These are phyloP conservation scores for Microcaecilia unicolor DNA, from an alignment of 2,797 vertebrate genomes.

Conservation along the genomic window DNA sequence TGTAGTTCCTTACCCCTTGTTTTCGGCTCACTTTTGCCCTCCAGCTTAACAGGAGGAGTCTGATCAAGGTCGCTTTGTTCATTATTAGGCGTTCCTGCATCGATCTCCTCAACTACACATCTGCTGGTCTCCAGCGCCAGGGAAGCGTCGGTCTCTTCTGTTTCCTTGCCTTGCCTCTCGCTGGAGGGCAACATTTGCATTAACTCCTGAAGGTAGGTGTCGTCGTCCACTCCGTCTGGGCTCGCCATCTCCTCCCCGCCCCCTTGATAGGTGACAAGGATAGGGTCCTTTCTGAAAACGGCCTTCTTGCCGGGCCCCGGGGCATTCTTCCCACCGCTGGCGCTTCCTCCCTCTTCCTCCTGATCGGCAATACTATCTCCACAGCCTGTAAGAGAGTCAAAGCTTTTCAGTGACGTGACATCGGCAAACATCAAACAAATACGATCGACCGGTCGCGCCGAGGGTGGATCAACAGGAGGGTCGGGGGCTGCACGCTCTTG, in stretches of 20 bases:
- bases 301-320: conserved; percentile 58
- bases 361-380: conserved; percentile 96
- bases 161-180: conserved; percentile 36
- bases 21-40: conserved; percentile 51
- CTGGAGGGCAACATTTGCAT: conserved; percentile 90
- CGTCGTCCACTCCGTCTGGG: conserved; percentile 86
- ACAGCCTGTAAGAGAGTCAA: conserved; percentile 97
- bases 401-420: conserved; percentile 98
- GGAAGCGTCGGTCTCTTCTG: conserved; percentile 15
- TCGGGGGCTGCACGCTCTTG: conserved; percentile 66
- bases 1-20: conserved; percentile 64
- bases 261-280: conserved; percentile 89
- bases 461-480: conserved; percentile 75
- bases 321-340: conserved; percentile 51
- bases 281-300: conserved; percentile 61
- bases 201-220: conserved; percentile 86
- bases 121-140: conserved; percentile 34
- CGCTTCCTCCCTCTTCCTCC: conserved; percentile 82
- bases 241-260: conserved; percentile 98
- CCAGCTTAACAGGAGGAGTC: conserved; percentile 71
- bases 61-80: conserved; percentile 70
- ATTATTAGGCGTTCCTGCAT: conserved; percentile 56
- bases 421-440: conserved; percentile 87
- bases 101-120: conserved; percentile 10
- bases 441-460: conserved; percentile 83